A percentile compares a stretch with the other conserved stretches of the same genome.
These are phyloP conservation scores for Bubo bubo DNA, from an alignment of 2,113 vertebrate genomes.

Conservation along the genomic window DNA sequence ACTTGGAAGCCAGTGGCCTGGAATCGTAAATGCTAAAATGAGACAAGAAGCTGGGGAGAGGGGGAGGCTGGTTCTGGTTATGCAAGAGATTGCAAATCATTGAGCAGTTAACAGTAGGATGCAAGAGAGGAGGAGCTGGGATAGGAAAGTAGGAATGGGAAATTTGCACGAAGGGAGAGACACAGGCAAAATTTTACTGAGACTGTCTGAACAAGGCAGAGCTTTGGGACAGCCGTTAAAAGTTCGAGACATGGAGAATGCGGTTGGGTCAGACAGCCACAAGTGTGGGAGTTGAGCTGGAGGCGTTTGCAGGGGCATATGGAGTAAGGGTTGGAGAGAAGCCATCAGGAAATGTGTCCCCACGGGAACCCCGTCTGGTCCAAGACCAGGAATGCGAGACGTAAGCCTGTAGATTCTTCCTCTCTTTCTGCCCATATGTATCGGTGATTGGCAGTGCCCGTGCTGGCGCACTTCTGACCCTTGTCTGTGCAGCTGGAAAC, in stretches of 20 bases:
- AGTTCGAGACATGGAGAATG: not conserved
- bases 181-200: not conserved
- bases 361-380: not conserved
- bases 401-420: not conserved
- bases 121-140: not conserved
- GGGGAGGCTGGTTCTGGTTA: not conserved
- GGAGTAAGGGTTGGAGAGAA: slow-evolving; percentile 3
- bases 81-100: not conserved
- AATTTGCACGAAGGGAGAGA: not conserved
- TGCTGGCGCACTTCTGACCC: not conserved
- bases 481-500: not conserved
- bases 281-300: slow-evolving; percentile 28
- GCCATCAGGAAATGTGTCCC: slow-evolving; percentile 32
- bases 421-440: not conserved
- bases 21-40: not conserved
- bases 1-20: not conserved
- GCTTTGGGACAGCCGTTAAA: slow-evolving; percentile 1
- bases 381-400: not conserved
- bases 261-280: not conserved
- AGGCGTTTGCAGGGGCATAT: not conserved
- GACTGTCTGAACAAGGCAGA: not conserved
- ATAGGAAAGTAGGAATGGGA: not conserved
- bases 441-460: not conserved
- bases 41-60: not conserved
- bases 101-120: not conserved